Percentiles rank a stretch among this genome's conserved stretches.
These are phyloP conservation scores for Polymixis flavicincta DNA, from an alignment of 2,888 invertebrate species.

Conservation along the genomic window DNA sequence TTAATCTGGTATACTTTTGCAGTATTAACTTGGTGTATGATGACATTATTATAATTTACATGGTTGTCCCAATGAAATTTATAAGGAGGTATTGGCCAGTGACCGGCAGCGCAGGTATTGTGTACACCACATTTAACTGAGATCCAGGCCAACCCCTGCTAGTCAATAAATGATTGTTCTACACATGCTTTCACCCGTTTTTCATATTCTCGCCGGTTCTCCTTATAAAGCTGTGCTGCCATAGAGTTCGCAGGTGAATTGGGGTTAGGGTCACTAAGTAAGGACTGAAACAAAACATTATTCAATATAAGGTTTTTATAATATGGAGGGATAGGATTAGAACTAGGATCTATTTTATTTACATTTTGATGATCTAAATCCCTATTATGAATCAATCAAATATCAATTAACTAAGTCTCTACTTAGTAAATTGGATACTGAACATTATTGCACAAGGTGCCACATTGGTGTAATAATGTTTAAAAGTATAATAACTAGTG, in stretches of 20 bases:
- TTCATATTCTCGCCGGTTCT: conserved; percentile 99
- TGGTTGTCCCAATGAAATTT: conserved; percentile 85
- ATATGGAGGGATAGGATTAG: neutral
- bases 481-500: neutral
- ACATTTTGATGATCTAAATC: conserved; percentile 2
- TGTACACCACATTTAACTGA: conserved; percentile 76
- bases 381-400: too few species aligned
- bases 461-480: neutral
- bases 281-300: conserved; percentile 94
- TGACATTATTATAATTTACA: conserved; percentile 73
- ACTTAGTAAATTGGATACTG: neutral
- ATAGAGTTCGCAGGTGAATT: conserved; percentile 99
- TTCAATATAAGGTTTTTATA: neutral
- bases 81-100: conserved; percentile 78
- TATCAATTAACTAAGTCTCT: too few species aligned
- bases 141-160: conserved; percentile 85
- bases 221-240: conserved; percentile 99
- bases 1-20: conserved; percentile 64
- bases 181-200: conserved; percentile 99
- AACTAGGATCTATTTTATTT: neutral
- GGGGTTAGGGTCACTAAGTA: conserved; percentile 99
- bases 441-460: neutral
- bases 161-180: conserved; percentile 99
- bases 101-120: conserved; percentile 72
- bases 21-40: conserved; percentile 67